phyloP scores from a whole-genome alignment of 2,888 invertebrate species.

The Brenthis hecate region DNA sequence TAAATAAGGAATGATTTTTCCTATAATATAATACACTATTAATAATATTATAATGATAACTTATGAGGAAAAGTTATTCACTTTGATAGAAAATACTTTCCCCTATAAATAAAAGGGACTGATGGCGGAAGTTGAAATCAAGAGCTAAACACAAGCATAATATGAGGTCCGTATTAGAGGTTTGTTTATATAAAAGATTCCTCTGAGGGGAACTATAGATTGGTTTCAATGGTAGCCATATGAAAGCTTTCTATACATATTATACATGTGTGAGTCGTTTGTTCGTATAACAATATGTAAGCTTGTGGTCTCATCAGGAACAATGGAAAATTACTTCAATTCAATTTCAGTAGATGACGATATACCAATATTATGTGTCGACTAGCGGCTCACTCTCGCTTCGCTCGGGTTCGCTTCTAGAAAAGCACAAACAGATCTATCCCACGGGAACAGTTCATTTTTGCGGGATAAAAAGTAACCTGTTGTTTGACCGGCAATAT shows the following conservation, averaged over 20 bases:
- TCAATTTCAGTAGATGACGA: too few relatives aligned
- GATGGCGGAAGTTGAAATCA: conserved; percentile 15
- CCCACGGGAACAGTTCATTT: too few relatives aligned
- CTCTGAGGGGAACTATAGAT: conserved; percentile 21
- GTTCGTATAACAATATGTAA: neutral
- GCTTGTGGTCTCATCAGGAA: neutral
- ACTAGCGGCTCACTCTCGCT: too few relatives aligned
- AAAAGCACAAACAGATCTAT: too few relatives aligned
- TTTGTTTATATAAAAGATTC: conserved; percentile 28
- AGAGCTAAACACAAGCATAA: conserved; percentile 16
- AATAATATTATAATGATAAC: conserved; percentile 2
- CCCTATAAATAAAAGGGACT: conserved; percentile 12
- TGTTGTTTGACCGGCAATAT: too few relatives aligned
- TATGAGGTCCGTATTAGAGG: conserved; percentile 20
- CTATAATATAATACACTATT: neutral
- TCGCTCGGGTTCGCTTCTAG: too few relatives aligned
- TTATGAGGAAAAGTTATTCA: conserved; percentile 8
- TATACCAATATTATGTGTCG: too few relatives aligned
- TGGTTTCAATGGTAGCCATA: conserved; percentile 20
- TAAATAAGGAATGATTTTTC: neutral
- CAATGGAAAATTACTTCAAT: neutral
- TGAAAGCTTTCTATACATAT: conserved; percentile 6
- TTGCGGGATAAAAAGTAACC: too few relatives aligned
- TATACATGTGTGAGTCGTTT: neutral
- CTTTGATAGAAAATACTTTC: conserved; percentile 13